phyloP scores from a whole-genome alignment of 2,888 invertebrate species.

The Aromia moschata region DNA sequence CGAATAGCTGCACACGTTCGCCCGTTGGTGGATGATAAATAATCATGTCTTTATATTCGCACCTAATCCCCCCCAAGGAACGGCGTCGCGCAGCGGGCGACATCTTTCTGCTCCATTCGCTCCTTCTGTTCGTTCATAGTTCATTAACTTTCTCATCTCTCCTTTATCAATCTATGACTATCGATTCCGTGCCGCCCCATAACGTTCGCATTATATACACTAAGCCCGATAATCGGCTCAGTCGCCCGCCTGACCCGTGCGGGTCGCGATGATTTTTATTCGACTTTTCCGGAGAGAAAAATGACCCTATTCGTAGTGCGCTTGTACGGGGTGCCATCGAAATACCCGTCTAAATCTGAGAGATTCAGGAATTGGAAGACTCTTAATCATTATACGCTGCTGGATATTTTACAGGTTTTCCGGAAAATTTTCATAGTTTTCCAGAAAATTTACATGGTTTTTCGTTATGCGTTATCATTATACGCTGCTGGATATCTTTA shows the following conservation, averaged over 20 bases:
- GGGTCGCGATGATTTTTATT: slow-evolving; percentile 42
- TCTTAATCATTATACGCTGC: too few species aligned
- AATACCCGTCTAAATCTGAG: too few species aligned
- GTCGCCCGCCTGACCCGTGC: slow-evolving; percentile 33
- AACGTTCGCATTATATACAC: slow-evolving; percentile 52
- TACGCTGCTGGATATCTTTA: too few species aligned
- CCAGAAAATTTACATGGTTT: too few species aligned
- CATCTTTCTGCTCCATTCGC: slow-evolving; percentile 58
- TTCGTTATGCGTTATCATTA: too few species aligned
- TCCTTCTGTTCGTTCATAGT: slow-evolving; percentile 60
- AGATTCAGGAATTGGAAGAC: too few species aligned
- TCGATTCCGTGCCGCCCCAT: slow-evolving; percentile 57
- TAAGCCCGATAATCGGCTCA: slow-evolving; percentile 46
- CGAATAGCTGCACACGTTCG: neutral
- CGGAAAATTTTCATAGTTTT: too few species aligned
- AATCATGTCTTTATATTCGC: slow-evolving; percentile 15
- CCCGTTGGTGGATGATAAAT: slow-evolving; percentile 2
- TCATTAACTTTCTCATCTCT: slow-evolving; percentile 61
- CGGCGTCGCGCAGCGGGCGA: slow-evolving; percentile 37
- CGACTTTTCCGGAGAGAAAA: slow-evolving; percentile 38
- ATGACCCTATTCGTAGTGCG: slow-evolving; percentile 41
- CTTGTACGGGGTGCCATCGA: slow-evolving; percentile 23
- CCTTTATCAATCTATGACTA: slow-evolving; percentile 60
- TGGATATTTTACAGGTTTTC: too few species aligned
- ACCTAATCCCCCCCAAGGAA: slow-evolving; percentile 29